Evolutionary conservation across 2,888 invertebrate genomes (phyloP).

Genomic region (Campoplex capitator): DNA sequence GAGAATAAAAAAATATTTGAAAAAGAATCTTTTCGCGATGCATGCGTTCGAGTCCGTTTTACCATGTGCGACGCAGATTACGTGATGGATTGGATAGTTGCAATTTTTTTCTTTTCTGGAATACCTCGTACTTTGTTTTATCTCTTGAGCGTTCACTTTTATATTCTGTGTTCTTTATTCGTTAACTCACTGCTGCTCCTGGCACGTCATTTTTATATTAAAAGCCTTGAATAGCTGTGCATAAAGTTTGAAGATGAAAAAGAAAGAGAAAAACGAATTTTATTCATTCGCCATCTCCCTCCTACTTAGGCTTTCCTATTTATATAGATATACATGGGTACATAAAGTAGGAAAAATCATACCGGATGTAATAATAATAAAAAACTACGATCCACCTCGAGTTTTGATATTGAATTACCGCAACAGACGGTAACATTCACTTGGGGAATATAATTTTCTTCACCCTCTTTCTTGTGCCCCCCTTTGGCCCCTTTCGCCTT

Average conservation of each 20-base stretch:
- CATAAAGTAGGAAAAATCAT: constrained; percentile 4
- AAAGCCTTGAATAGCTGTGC: constrained; percentile 7
- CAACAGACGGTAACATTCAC: constrained; percentile 53
- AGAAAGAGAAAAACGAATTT: constrained; percentile 30
- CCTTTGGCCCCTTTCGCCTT: neutral
- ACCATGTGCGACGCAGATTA: neutral
- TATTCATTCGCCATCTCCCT: neutral
- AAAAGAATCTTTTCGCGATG: constrained; percentile 1
- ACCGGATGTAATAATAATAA: constrained; percentile 41
- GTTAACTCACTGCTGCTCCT: neutral
- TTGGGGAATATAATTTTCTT: constrained; percentile 46
- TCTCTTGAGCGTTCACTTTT: constrained; percentile 19
- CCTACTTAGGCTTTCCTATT: neutral
- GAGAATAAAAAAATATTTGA: neutral
- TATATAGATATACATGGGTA: neutral
- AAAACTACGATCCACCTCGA: constrained; percentile 18
- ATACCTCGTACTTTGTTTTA: constrained; percentile 25
- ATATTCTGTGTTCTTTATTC: neutral
- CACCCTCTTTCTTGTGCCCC: constrained; percentile 7
- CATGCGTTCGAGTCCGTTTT: neutral
- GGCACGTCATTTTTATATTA: constrained; percentile 14
- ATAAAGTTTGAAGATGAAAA: constrained; percentile 32
- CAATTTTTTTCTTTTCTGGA: constrained; percentile 6
- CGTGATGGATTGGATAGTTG: neutral
- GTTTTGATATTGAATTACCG: constrained; percentile 57